phyloP scores from a whole-genome alignment of 2,888 invertebrate genomes.

The Leptopterna dolabrata region DNA sequence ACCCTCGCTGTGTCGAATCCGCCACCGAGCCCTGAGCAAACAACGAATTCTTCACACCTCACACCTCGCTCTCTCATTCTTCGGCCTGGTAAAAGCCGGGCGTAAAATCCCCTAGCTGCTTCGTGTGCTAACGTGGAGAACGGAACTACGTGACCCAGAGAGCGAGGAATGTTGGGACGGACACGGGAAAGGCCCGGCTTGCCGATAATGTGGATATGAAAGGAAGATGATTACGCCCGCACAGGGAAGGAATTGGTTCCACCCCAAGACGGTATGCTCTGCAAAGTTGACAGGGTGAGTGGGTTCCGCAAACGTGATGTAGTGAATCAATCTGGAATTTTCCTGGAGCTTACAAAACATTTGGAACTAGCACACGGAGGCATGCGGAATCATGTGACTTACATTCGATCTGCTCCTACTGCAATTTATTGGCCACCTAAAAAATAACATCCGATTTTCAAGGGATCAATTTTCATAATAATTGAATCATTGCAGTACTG shows the following conservation, averaged over 20 bases:
- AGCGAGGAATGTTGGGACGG: not conserved
- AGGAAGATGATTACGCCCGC: not conserved
- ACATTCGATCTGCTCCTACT: too few species aligned
- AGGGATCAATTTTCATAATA: too few species aligned
- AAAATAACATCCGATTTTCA: too few species aligned
- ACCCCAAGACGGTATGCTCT: not conserved
- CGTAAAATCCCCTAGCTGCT: not conserved
- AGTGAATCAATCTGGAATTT: not conserved
- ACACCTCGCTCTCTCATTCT: not conserved
- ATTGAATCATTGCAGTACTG: too few species aligned
- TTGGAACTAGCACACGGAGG: too few species aligned
- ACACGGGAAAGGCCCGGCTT: not conserved
- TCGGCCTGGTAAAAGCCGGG: not conserved
- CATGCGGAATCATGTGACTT: too few species aligned
- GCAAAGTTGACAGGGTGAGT: not conserved
- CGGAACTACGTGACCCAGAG: constrained; percentile 11
- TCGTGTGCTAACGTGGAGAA: not conserved
- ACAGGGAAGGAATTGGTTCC: not conserved
- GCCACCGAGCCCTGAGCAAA: constrained; percentile 16
- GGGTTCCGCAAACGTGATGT: not conserved
- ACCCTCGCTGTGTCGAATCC: not conserved
- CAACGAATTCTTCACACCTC: constrained; percentile 37
- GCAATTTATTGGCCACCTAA: too few species aligned
- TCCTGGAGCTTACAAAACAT: too few species aligned
- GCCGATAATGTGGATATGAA: constrained; percentile 11